These are phyloP conservation scores for Thalpophila matura DNA, from an alignment of 2,888 invertebrate genomes.

Conservation along the genomic window DNA sequence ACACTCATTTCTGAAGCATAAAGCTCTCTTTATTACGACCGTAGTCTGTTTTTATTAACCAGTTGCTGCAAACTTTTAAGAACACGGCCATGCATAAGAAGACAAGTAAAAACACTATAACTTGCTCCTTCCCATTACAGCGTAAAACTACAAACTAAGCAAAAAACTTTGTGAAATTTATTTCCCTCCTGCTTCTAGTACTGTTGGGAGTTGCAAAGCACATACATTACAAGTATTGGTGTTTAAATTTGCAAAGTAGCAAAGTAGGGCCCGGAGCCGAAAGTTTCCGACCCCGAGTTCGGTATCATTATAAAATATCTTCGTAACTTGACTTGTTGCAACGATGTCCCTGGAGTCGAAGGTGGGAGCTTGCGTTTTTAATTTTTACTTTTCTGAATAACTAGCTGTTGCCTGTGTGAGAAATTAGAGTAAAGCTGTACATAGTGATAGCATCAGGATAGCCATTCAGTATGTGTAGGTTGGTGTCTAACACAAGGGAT, in stretches of 20 bases:
- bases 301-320: constrained; percentile 59
- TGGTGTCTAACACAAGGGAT: too few species aligned
- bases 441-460: too few species aligned
- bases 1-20: too few species aligned
- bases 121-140: constrained; percentile 36
- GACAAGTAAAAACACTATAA: constrained; percentile 39
- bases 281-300: constrained; percentile 48
- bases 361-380: not conserved
- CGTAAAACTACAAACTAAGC: constrained; percentile 50
- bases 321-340: constrained; percentile 52
- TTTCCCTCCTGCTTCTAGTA: constrained; percentile 35
- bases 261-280: constrained; percentile 32
- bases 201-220: constrained; percentile 43
- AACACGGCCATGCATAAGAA: constrained; percentile 32
- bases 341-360: constrained; percentile 28
- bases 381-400: not conserved
- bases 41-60: constrained; percentile 8
- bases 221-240: constrained; percentile 63
- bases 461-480: too few species aligned
- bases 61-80: constrained; percentile 8
- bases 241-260: constrained; percentile 61
- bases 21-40: too few species aligned
- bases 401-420: too few species aligned
- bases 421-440: too few species aligned
- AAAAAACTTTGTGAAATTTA: constrained; percentile 54